Percentiles rank a stretch among this genome's conserved stretches.
phyloP scores from a whole-genome alignment of 1,140 invertebrate genomes.

The Hypothenemus hampei region DNA sequence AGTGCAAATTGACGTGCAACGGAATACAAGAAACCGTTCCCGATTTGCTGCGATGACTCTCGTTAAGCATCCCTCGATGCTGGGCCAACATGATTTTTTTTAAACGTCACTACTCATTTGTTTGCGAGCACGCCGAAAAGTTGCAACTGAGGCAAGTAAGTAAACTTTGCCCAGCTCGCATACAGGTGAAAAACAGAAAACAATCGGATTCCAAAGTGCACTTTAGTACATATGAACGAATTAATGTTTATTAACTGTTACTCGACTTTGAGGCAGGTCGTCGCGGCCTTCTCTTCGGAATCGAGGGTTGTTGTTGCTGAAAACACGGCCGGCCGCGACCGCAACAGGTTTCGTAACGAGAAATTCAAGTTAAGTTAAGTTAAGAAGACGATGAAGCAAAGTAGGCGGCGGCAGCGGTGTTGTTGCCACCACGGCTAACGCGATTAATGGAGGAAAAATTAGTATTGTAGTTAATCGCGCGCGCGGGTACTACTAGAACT shows the following conservation, averaged over 20 bases:
- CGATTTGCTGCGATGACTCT: constrained; percentile 39
- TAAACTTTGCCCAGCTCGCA: neutral
- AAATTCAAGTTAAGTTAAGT: constrained; percentile 39
- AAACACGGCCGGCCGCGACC: constrained; percentile 32
- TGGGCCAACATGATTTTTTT: constrained; percentile 35
- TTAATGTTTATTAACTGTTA: neutral
- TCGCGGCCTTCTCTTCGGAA: neutral
- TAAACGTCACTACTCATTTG: constrained; percentile 9
- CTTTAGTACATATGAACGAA: neutral
- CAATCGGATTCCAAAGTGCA: neutral
- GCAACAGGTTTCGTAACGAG: constrained; percentile 42
- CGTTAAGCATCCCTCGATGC: constrained; percentile 29
- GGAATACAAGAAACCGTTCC: constrained; percentile 48
- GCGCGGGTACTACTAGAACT: too few relatives aligned
- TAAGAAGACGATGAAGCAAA: constrained; percentile 25
- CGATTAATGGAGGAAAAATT: too few relatives aligned
- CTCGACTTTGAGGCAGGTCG: constrained; percentile 21
- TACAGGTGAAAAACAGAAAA: neutral
- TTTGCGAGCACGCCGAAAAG: too few relatives aligned
- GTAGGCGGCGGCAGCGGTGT: constrained; percentile 20
- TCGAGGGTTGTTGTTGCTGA: constrained; percentile 35
- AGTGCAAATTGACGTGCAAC: constrained; percentile 46
- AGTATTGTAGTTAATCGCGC: too few relatives aligned
- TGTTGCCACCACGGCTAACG: too few relatives aligned
- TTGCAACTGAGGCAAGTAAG: too few relatives aligned